Evolutionary conservation across 2,113 vertebrate genomes (phyloP).

Genomic region (Lucifuga dentata): DNA sequence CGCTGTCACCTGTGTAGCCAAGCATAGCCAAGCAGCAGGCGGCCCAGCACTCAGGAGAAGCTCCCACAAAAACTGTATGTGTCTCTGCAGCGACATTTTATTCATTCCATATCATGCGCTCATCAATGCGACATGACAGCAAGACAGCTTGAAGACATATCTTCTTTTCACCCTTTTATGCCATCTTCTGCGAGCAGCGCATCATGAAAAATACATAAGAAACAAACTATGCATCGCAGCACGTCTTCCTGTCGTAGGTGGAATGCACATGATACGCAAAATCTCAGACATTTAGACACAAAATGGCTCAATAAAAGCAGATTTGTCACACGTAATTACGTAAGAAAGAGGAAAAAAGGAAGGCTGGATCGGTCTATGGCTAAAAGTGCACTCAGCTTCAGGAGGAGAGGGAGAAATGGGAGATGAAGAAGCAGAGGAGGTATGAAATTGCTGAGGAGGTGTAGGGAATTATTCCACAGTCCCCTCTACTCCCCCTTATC

Average conservation of each 20-base stretch:
- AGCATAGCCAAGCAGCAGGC: conserved; percentile 49
- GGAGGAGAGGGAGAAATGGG: not conserved
- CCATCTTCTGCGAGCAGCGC: conserved; percentile 32
- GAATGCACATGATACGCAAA: conserved; percentile 39
- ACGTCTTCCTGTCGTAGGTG: conserved; percentile 35
- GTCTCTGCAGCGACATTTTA: conserved; percentile 29
- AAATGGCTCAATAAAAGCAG: conserved; percentile 38
- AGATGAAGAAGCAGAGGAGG: not conserved
- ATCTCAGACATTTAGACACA: conserved; percentile 30
- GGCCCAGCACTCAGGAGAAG: conserved; percentile 4
- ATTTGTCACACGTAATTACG: conserved; percentile 33
- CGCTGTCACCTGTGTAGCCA: conserved; percentile 64
- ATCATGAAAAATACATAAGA: conserved; percentile 65
- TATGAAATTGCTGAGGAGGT: conserved; percentile 7
- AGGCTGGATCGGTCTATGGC: conserved; percentile 25
- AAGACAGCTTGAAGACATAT: conserved; percentile 40
- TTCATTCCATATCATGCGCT: conserved; percentile 46
- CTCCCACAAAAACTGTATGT: conserved; percentile 8
- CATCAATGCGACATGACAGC: conserved; percentile 56
- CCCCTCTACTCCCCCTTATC: conserved; percentile 36
- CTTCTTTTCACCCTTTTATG: conserved; percentile 39
- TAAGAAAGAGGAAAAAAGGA: not conserved
- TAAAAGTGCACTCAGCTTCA: conserved; percentile 15
- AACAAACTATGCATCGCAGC: conserved; percentile 35
- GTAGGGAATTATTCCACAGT: conserved; percentile 3